A percentile compares a stretch with the other conserved stretches of the same genome.
Evolutionary conservation across 2,797 vertebrate genomes (phyloP).

Genomic region (Cossypha heuglini): DNA sequence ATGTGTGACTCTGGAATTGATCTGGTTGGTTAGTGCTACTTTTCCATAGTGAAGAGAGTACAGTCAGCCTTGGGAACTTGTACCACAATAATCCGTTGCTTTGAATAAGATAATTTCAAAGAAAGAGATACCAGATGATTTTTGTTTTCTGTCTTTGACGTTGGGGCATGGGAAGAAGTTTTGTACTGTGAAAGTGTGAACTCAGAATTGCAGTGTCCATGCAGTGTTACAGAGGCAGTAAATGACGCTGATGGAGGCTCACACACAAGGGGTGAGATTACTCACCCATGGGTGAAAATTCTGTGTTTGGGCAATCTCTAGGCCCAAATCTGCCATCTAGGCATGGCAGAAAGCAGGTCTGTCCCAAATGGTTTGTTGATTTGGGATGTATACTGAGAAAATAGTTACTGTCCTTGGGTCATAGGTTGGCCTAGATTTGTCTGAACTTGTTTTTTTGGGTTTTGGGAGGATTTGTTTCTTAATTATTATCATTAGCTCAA

Average conservation of each 20-base stretch:
- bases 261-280: neutral
- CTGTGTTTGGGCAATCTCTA: neutral
- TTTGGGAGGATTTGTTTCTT: neutral
- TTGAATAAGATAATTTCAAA: neutral
- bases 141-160: neutral
- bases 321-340: neutral
- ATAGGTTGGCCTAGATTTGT: neutral
- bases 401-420: neutral
- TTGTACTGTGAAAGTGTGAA: neutral
- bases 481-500: neutral
- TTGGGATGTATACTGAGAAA: neutral
- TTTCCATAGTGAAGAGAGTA: neutral
- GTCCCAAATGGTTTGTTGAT: neutral
- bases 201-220: neutral
- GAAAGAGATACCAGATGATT: neutral
- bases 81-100: neutral
- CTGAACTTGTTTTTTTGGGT: accelerated
- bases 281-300: neutral
- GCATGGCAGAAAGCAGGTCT: neutral
- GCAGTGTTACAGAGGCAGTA: accelerated
- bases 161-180: neutral
- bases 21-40: neutral
- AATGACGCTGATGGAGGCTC: neutral
- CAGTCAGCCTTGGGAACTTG: neutral
- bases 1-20: neutral